Conservation (phyloP, 2,797 vertebrate genomes). For the Pseudochirops corinnae region DNA sequence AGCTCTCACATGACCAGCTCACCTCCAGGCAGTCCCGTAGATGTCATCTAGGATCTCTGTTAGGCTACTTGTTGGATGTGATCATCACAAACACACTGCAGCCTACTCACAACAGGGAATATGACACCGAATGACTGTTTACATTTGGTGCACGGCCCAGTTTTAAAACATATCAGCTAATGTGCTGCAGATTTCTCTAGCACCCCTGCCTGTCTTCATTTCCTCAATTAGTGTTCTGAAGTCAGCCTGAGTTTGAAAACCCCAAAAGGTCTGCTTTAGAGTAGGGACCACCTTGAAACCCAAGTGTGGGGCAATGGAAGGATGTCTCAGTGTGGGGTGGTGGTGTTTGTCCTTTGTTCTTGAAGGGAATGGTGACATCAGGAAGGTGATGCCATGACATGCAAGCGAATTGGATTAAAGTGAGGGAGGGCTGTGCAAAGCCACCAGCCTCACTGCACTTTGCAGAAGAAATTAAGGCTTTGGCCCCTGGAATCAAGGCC, state of each 20-base stretch:
- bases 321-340: background rate
- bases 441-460: background rate
- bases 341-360: too few relatives aligned
- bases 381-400: too few relatives aligned
- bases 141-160: background rate
- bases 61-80: background rate
- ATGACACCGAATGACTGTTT: background rate
- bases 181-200: background rate
- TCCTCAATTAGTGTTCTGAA: background rate
- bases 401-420: too few relatives aligned
- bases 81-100: background rate
- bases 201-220: background rate
- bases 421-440: too few relatives aligned
- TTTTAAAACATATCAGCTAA: background rate
- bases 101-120: background rate
- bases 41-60: background rate
- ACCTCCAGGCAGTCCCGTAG: background rate
- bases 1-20: background rate
- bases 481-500: background rate
- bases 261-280: background rate
- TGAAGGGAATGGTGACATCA: too few relatives aligned
- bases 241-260: background rate
- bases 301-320: background rate
- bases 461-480: background rate
- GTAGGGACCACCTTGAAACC: background rate